Evolutionary conservation across 2,888 invertebrate genomes (phyloP).

Genomic region (Taenaris catops): DNA sequence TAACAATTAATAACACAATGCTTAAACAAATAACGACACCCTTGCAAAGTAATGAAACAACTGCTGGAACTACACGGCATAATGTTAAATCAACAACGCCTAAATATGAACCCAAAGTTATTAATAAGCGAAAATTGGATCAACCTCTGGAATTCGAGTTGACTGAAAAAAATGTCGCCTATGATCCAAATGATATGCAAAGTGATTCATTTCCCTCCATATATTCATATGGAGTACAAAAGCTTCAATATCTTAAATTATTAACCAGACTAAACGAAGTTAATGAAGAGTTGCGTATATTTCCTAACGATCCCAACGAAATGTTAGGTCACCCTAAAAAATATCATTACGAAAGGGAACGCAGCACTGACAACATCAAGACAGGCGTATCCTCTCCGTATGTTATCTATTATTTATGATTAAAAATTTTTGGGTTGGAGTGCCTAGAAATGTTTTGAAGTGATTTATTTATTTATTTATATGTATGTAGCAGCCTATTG

Average conservation of each 20-base stretch:
- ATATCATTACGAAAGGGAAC: conserved; percentile 51
- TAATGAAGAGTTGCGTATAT: conserved; percentile 58
- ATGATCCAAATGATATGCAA: conserved; percentile 66
- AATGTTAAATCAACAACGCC: conserved; percentile 8
- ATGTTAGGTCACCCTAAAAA: conserved; percentile 42
- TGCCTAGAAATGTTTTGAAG: too few species aligned
- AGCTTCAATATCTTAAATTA: conserved; percentile 57
- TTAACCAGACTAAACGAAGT: conserved; percentile 53
- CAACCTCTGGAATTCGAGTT: conserved; percentile 33
- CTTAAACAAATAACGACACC: conserved; percentile 23
- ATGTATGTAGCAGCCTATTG: too few species aligned
- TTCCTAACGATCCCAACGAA: conserved; percentile 48
- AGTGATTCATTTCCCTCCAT: conserved; percentile 59
- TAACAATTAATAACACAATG: conserved; percentile 43
- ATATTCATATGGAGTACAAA: conserved; percentile 62
- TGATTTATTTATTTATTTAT: too few species aligned
- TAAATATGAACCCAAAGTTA: conserved; percentile 25
- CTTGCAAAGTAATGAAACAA: conserved; percentile 18
- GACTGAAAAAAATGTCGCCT: conserved; percentile 42
- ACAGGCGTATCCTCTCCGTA: too few species aligned
- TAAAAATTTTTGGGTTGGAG: too few species aligned
- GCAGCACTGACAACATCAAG: too few species aligned
- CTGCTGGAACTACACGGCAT: conserved; percentile 16
- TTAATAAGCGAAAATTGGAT: conserved; percentile 29
- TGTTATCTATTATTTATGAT: too few species aligned